phyloP scores from a whole-genome alignment of 2,113 vertebrate species.

The Alethe diademata region DNA sequence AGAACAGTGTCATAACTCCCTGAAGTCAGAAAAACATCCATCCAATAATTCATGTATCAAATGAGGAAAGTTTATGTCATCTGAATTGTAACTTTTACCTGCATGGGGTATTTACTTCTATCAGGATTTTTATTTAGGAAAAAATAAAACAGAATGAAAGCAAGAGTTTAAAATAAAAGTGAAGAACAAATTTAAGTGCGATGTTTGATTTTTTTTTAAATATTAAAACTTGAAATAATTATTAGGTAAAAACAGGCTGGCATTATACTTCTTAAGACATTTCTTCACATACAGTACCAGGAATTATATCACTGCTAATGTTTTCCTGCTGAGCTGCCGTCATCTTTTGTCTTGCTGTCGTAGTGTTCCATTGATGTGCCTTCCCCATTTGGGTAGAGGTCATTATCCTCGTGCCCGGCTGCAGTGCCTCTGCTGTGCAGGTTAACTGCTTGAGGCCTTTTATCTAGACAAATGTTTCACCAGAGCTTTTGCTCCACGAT shows the following conservation, averaged over 20 bases:
- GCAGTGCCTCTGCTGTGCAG: conserved; percentile 74
- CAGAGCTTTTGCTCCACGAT: conserved; percentile 57
- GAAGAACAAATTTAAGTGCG: conserved; percentile 16
- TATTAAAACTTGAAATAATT: conserved; percentile 27
- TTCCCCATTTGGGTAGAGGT: conserved; percentile 79
- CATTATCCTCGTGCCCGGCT: conserved; percentile 72
- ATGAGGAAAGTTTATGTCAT: conserved; percentile 22
- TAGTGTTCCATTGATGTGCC: conserved; percentile 71
- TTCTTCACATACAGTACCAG: conserved; percentile 59
- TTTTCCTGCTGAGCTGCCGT: conserved; percentile 67
- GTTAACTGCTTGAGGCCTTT: conserved; percentile 80
- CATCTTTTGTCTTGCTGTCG: conserved; percentile 74
- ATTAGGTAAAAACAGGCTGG: conserved; percentile 38
- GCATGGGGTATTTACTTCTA: not conserved
- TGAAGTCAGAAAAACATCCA: not conserved
- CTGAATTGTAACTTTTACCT: conserved; percentile 11
- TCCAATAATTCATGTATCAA: not conserved
- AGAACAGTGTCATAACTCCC: not conserved
- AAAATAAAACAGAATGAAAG: conserved; percentile 20
- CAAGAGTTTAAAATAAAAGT: conserved; percentile 34
- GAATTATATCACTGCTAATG: conserved; percentile 74
- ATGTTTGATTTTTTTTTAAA: not conserved
- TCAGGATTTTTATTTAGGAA: conserved; percentile 39
- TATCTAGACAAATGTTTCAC: conserved; percentile 77
- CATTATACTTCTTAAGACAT: conserved; percentile 63